Conservation (phyloP, 2,888 invertebrate genomes). For the Ophion ventricosus region DNA sequence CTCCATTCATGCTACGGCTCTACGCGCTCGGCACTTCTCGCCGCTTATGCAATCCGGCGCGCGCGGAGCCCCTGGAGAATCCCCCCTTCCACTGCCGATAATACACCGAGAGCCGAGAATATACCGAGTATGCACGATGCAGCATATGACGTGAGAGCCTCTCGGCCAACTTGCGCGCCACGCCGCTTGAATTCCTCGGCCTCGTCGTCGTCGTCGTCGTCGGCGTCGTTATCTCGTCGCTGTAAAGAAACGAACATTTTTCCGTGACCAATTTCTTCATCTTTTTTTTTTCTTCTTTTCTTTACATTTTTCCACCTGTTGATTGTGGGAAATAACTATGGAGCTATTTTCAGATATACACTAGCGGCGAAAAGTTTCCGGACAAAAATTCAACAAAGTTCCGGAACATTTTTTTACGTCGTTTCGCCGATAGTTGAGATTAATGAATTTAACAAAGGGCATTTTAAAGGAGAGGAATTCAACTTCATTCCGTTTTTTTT, state of each 20-base stretch:
- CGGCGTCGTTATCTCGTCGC: neutral
- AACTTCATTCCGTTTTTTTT: too few relatives aligned
- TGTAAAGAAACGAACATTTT: constrained; percentile 10
- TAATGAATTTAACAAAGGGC: too few relatives aligned
- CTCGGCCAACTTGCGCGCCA: neutral
- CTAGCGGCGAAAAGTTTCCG: too few relatives aligned
- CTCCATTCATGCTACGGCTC: constrained; percentile 77
- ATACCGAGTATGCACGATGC: constrained; percentile 35
- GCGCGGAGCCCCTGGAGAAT: constrained; percentile 66
- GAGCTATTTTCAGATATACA: neutral
- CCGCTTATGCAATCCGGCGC: constrained; percentile 75
- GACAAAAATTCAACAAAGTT: too few relatives aligned
- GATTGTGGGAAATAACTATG: neutral
- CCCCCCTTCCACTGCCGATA: constrained; percentile 1
- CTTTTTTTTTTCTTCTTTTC: neutral
- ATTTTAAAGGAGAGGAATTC: too few relatives aligned
- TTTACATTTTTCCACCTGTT: neutral
- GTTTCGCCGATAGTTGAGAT: too few relatives aligned
- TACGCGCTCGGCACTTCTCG: constrained; percentile 67
- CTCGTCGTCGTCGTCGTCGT: constrained; percentile 19
- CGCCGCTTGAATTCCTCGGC: constrained; percentile 40
- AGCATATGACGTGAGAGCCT: constrained; percentile 1
- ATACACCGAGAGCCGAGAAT: constrained; percentile 35
- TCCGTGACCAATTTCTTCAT: neutral
- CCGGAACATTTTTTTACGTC: too few relatives aligned